Evolutionary conservation across 2,888 invertebrate species (phyloP), one percentile per base, ranked within the genome.

Genomic region (Encarsia formosa): DNA sequence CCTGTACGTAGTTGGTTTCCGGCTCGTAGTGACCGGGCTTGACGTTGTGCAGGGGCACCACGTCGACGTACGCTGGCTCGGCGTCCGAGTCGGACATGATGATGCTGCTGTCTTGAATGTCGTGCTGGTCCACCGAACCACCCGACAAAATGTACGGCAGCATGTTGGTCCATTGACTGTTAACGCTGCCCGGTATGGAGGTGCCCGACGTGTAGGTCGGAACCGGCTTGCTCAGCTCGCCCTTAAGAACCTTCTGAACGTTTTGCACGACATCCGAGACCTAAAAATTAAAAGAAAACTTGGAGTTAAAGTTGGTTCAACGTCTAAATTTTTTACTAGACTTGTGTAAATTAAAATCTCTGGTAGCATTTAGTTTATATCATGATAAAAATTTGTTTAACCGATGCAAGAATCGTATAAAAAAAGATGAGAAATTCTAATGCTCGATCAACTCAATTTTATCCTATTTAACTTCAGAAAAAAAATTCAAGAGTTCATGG

Each of bases 211-310:
- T 65, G 52, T 67, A 65, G 26, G 67, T 57, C 3, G 61, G 57
- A 1, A 67, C 49, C 3, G 73, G 71, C 69, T 80, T 70, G 56
- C 77, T 83, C 73, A 88, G 81, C 75, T 91, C 89, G 46, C 85
- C 85, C 71, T 87, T 88, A 0, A 91, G 75, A 13, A 91, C 90
- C 69, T 83, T 88, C 69, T 91, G 90, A 1, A 91, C 91, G 63
- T 87, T 89, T 31, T 83, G 83, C 0, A 91, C 87, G 6, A 91
- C 88, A 59, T 83, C 89, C 65, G 88, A 85, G 0, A 91, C 87
- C 73, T 73, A 42, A 34, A n/a, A 34, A 34, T 15, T n/a, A 34
- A n/a, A 15, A 34, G 13, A 15, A 9, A 34, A 34, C 29, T 29
- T 29, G 29, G 29, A 29, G 8, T 29, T 29, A 13, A 29, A 9